Evolutionary conservation across 2,113 vertebrate genomes (phyloP).

Genomic region (Calidris pygmaea): DNA sequence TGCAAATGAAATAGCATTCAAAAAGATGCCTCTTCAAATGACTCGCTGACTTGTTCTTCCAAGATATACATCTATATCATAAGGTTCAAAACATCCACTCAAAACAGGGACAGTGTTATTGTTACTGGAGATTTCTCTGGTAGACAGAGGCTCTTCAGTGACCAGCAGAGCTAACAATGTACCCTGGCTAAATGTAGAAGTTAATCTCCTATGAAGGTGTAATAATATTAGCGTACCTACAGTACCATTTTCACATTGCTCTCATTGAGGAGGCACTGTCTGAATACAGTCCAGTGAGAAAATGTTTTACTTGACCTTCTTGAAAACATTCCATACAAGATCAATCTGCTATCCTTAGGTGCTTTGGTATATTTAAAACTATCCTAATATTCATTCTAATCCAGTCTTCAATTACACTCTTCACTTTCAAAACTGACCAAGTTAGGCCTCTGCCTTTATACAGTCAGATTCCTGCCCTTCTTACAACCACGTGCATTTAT

Average conservation of each 20-base stretch:
- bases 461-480: neutral
- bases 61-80: neutral
- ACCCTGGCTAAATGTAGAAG: neutral
- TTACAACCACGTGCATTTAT: neutral
- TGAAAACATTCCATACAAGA: fast-evolving
- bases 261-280: neutral
- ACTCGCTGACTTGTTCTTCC: neutral
- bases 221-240: neutral
- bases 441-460: neutral
- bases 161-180: neutral
- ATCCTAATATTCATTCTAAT: neutral
- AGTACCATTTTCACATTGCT: neutral
- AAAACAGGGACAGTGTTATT: neutral
- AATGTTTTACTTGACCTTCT: neutral
- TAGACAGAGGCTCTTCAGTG: neutral
- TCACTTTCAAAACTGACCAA: neutral
- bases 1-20: neutral
- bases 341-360: neutral
- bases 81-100: neutral
- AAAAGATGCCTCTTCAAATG: neutral
- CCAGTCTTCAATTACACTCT: neutral
- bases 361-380: neutral
- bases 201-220: neutral
- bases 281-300: neutral
- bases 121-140: neutral